Evolutionary conservation across 2,888 invertebrate species (phyloP), one percentile per base, ranked within the genome.

Genomic region (Dynastes tityus): DNA sequence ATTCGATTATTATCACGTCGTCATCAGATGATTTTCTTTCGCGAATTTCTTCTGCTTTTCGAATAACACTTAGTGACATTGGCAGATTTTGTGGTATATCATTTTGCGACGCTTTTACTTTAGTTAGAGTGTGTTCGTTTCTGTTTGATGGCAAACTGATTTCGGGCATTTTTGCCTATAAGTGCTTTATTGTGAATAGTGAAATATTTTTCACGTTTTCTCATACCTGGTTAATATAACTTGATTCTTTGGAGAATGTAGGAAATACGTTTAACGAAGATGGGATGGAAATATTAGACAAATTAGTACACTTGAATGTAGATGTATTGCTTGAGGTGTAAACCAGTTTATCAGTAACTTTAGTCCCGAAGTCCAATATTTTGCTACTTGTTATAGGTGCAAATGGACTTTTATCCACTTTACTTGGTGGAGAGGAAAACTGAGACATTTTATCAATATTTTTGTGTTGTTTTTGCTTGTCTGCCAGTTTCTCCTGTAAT

Each of bases 401-500:
- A 68, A 75, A 79, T 16, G 64, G n/a, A 45, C 22, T 27, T 73
- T 79, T 79, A 11, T 79, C 79, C 45, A 61, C 63, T 9, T 74
- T 78, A 32, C 16, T 78, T 40, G 73, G 58, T 45, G 61, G 27
- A 58, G 73, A 73, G 22, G 58, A 29, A 22, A 61, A 61, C 8
- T 16, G 40, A 73, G 73, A 73, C 61, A 73, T 61, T 73, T 67
- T 65, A 71, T 78, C 71, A 4, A 79, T 79, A 58, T 80, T 80
- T 64, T 82, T 80, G 49, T 86, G 86, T 79, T 89, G 88, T 84
- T 93, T 93, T 81, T 93, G 92, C 79, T 91, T 89, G 81, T 94
- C 93, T 0, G 93, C 93, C 77, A 94, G 86, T 86, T 93, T 93
- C 85, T 94, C 93, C 84, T 94, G 93, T 78, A 94, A 85, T 0